These are phyloP conservation scores for Ernsta delagoae DNA, from an alignment of 2,888 invertebrate genomes.

Conservation along the genomic window DNA sequence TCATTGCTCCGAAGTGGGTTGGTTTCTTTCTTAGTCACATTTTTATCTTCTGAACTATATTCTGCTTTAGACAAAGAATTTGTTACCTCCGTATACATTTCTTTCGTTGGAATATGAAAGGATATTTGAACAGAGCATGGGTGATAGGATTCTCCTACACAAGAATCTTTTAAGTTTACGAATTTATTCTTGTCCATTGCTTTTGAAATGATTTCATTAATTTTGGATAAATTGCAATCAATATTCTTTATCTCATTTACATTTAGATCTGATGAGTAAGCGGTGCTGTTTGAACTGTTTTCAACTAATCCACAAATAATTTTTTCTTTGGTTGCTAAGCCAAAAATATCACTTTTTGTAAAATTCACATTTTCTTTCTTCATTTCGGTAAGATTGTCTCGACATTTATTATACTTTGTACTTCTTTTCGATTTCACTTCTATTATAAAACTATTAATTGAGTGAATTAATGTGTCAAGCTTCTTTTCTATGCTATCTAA, in stretches of 20 bases:
- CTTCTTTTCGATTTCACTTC: constrained; percentile 52
- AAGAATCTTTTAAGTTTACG: constrained; percentile 18
- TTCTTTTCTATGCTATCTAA: constrained; percentile 60
- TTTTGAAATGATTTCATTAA: constrained; percentile 43
- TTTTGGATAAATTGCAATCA: constrained; percentile 19
- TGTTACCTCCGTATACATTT: constrained; percentile 62
- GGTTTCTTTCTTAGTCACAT: constrained; percentile 45
- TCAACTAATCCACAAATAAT: constrained; percentile 44
- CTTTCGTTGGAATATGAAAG: constrained; percentile 63
- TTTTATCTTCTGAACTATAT: constrained; percentile 33
- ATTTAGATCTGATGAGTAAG: constrained; percentile 17
- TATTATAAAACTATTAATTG: constrained; percentile 57
- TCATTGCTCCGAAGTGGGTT: constrained; percentile 10
- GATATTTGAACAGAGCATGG: constrained; percentile 53
- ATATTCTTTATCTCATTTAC: constrained; percentile 20
- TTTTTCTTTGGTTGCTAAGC: constrained; percentile 42
- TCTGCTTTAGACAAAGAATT: constrained; percentile 51
- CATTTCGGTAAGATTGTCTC: background rate
- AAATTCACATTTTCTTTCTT: constrained; percentile 38
- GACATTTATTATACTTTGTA: background rate
- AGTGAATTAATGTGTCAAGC: constrained; percentile 57
- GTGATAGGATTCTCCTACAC: constrained; percentile 20
- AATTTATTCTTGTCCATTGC: constrained; percentile 54
- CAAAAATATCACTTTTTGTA: constrained; percentile 45
- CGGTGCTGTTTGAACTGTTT: constrained; percentile 41